Evolutionary conservation across 2,888 invertebrate genomes (phyloP), one percentile per base, ranked within the genome.

Genomic region (Drosophila melanosoma): DNA sequence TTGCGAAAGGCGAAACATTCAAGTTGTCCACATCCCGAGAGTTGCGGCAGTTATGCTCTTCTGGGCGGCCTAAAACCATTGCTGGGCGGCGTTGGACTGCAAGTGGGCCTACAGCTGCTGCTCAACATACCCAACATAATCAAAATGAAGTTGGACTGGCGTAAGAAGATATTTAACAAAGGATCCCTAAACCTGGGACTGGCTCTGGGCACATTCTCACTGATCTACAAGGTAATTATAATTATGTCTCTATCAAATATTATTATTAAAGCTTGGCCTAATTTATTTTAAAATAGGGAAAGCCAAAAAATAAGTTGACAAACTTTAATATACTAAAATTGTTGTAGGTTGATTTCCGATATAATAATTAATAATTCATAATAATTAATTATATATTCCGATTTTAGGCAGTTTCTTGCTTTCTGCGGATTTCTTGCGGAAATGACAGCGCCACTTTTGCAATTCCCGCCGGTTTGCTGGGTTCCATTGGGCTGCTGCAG

Each of bases 171-270:
- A n/a, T 94, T 95, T 59, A 94, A 93, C 81, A 94, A 91, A 81
- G 93, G 94, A 71, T 95, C 94, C 48, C 88, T 95, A 6, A 94
- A 94, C 76, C 90, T 96, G 71, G 96, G 95, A 10, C 91, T 94
- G 58, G 96, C 96, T 83, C 93, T 96, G 63, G 96, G 96, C 45
- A 94, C 95, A 79, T 96, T 96, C 89, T 94, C 95, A 17, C 95
- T 95, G 49, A 87, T 95, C 56, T 96, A 95, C 89, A 95, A 95
- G 93, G 96, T 96, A 26, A 56, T 10, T 52, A 4, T 20, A 10
- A 20, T n/a, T n/a, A 48, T 15, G 8, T 17, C 15, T 17, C 7
- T 7, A 3, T 6, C 6, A 29, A 29, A 29, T 29, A 29, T 29
- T 29, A 1, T 29, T 5, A 29, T 29, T 29, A 1, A 29, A 29